phyloP scores from a whole-genome alignment of 1,140 invertebrate species.

The Lucilia sericata region DNA sequence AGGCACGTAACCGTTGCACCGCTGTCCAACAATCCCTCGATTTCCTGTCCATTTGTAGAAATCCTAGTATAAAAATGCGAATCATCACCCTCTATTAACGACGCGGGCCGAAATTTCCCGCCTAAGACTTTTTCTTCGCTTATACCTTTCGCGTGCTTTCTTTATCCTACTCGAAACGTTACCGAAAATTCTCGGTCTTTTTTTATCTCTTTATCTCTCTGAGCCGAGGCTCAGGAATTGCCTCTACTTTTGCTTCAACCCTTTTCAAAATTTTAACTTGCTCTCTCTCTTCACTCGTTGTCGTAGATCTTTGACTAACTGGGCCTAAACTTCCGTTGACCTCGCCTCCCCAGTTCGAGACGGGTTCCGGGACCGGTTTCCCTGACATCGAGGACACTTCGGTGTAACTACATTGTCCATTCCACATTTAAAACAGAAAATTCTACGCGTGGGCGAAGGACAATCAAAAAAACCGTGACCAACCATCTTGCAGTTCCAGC shows the following conservation, averaged over 20 bases:
- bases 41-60: too few relatives aligned
- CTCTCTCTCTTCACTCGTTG: neutral
- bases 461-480: slow-evolving; percentile 23
- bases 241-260: too few relatives aligned
- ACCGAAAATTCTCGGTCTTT: neutral
- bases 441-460: neutral
- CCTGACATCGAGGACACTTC: neutral
- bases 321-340: neutral
- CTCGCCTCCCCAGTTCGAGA: neutral
- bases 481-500: neutral
- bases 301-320: neutral
- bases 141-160: neutral
- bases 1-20: too few relatives aligned
- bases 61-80: too few relatives aligned
- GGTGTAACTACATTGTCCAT: too few relatives aligned
- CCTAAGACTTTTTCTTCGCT: neutral
- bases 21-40: too few relatives aligned
- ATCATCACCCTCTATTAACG: too few relatives aligned
- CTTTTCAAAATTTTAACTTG: neutral
- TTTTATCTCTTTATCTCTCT: neutral
- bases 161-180: neutral
- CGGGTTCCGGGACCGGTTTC: neutral
- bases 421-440: neutral
- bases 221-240: neutral
- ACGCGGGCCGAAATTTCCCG: neutral